Conservation (phyloP, 2,797 vertebrate genomes). For the Amphiprion clarkii region DNA sequence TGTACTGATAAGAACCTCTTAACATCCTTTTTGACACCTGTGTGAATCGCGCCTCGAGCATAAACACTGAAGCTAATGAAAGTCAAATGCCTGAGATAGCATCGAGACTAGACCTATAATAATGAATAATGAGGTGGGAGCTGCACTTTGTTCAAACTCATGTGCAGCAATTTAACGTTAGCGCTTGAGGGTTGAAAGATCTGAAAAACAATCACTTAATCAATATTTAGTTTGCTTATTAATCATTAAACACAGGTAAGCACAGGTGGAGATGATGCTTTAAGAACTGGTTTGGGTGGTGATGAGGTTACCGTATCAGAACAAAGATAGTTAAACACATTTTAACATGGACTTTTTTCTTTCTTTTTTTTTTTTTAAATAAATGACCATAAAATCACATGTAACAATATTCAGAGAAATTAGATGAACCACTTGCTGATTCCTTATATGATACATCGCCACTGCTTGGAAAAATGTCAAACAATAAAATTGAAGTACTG, state of each 20-base stretch:
- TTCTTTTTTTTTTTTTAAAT: constrained; percentile 23
- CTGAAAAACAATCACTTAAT: constrained; percentile 29
- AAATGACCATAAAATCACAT: constrained; percentile 61
- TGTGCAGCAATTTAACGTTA: neutral
- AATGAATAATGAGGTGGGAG: constrained; percentile 31
- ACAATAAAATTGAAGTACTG: constrained; percentile 51
- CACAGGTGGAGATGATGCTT: constrained; percentile 36
- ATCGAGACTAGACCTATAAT: constrained; percentile 12
- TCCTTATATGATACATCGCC: constrained; percentile 48
- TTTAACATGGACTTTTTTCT: constrained; percentile 35
- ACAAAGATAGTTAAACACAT: constrained; percentile 40
- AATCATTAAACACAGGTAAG: constrained; percentile 45
- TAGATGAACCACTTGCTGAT: constrained; percentile 40
- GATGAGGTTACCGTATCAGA: constrained; percentile 55
- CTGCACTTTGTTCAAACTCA: constrained; percentile 39
- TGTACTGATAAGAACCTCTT: neutral
- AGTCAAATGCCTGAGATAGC: constrained; percentile 26
- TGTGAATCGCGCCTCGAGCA: constrained; percentile 42
- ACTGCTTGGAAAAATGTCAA: constrained; percentile 53
- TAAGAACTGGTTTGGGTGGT: constrained; percentile 20
- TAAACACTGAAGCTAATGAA: constrained; percentile 35
- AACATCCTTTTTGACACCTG: constrained; percentile 33
- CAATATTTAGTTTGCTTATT: constrained; percentile 34
- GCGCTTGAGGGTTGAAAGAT: neutral
- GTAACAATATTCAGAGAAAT: constrained; percentile 54